Evolutionary conservation across 64 coral and sea anemone species (phyloP), one percentile per base, ranked within the genome.

Genomic region (Dendronephthya gigantea): DNA sequence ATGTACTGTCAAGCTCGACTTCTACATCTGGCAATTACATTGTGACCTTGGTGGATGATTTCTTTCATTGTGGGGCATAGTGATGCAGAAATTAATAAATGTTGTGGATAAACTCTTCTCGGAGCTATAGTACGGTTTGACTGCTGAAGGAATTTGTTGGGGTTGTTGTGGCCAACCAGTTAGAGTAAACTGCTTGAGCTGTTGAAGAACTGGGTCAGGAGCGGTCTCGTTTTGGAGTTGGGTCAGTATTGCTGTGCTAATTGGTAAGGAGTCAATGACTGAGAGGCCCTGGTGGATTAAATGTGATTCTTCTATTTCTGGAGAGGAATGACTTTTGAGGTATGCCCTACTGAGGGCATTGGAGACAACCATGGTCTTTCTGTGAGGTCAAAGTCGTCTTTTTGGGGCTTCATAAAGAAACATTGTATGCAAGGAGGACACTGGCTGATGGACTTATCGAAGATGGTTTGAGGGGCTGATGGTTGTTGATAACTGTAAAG

Each of bases 311-410:
- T n/a, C n/a, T n/a, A n/a, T n/a, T n/a, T n/a, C n/a, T n/a, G n/a
- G n/a, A n/a, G n/a, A n/a, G n/a, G n/a, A n/a, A n/a, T n/a, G n/a
- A n/a, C n/a, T n/a, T n/a, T n/a, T n/a, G n/a, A n/a, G n/a, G n/a
- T n/a, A n/a, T n/a, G n/a, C n/a, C n/a, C n/a, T n/a, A n/a, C n/a
- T n/a, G n/a, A n/a, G n/a, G n/a, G 59, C 48, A 37, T 88, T 79
- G n/a, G 87, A 59, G 47, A 88, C 79, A 32, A 81, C 34, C 72
- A 88, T 82, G 32, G 75, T 34, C 9, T 88, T 82, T 45, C 87
- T 32, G 9, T n/a, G 66, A 70, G 66, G 27, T 22, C 66, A 70
- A 70, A 70, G 30, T 70, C 66, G 30, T 70, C 9, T 32, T 70
- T 70, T 32, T 70, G 66, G 66, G 27, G 66, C 30, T 70, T 70